Base-by-base conservation (phyloP, 2,113 vertebrate species). In the Oreochromis spilurus region DNA sequence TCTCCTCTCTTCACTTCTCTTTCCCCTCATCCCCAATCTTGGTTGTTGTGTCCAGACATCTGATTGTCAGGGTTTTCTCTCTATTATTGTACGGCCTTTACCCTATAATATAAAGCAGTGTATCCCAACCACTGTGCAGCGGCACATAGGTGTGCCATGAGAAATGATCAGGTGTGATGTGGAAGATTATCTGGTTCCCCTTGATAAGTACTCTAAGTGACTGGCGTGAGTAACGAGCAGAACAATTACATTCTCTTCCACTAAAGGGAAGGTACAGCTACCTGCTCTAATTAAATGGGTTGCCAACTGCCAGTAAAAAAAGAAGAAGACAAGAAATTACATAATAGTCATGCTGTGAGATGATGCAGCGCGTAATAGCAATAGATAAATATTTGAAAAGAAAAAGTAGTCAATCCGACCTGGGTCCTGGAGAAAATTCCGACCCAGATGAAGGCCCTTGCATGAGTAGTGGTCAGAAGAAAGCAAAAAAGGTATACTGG, bases 321-420 rank as follows among this genome's bases (percentile, higher is more conserved):
- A 62, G 58, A 62, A 36, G 58, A 62, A n/a, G 9, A 62, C 5
- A 62, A 62, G 31, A 17, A 62, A 62, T 62, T 62, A 62, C 31
- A 36, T 62, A 17, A 62, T 62, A 3, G 9, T 4, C 31, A 62
- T 62, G 58, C 0, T 3, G 31, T 36, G 58, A 36, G 36, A 62
- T 1, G 5, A 4, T 3, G 26, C 58, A 36, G 17, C 0, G 2
- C 31, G 19, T 0, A 19, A 9, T 34, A 62, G 29, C 58, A 62
- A 62, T 62, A 2, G 29, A 62, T 19, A 34, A 34, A 34, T 36
- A 62, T 62, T 62, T 7, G 31, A 36, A 36, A 62, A 19, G 58
- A 62, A n/a, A 62, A 62, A n/a, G 0, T 0, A 62, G 17, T 62
- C 5, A 62, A 31, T 62, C 31, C 7, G 19, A 12, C 9, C 58